Evolutionary conservation across 2,113 vertebrate species (phyloP), one percentile per base, ranked within the genome.

Genomic region (Vulpes lagopus): DNA sequence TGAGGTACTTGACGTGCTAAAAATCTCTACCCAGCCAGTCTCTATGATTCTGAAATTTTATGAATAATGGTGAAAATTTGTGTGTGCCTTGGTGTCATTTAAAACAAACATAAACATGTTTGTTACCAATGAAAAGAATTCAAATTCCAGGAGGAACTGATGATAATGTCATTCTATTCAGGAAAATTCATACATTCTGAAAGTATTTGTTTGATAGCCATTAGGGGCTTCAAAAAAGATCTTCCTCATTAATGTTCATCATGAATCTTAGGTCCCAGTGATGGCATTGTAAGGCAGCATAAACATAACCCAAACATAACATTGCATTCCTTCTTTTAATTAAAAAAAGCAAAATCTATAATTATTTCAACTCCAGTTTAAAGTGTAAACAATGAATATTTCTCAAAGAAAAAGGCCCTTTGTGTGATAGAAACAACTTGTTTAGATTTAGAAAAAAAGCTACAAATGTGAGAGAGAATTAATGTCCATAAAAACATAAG

Each of bases 301-400:
- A 78, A 82, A 67, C 8, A 71, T 32, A 80, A 76, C 35, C 4
- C 22, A 84, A 93, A 80, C 15, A 17, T 64, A 69, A 67, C 14
- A 93, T 62, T 60, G 4, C 16, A 22, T 74, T 79, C 5, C 3
- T 17, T 51, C 30, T 79, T 73, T 88, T 59, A 88, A 73, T 71
- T 74, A 49, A 74, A 81, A 93, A 90, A 85, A 59, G 22, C 7
- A 51, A 92, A 62, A 65, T 71, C 59, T 65, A n/a, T 65, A 62
- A 51, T 95, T 55, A 84, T 74, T 89, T 97, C 38, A 94, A n/a
- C 6, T 74, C 16, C 22, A 20, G 14, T 69, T 64, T 57, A 84
- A n/a, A 30, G 16, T 65, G 49, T 76, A 74, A 95, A 95, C 32
- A 94, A 32, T 27, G 49, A 73, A 83, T 38, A 82, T 1, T 62